Evolutionary conservation across 2,888 invertebrate genomes (phyloP).

Genomic region (Tenthredo livida): DNA sequence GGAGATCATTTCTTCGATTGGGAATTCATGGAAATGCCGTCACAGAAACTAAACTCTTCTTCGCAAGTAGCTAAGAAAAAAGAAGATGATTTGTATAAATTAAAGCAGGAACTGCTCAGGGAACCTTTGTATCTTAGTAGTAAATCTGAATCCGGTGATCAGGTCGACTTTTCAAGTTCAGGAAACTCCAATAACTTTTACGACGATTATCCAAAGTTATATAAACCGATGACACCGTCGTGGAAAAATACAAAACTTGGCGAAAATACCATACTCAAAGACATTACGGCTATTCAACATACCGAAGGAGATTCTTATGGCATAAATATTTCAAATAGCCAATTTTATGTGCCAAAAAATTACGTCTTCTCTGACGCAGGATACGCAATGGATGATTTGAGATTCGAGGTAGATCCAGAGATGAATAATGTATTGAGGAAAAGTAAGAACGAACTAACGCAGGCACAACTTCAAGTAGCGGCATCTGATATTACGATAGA

Average conservation of each 20-base stretch:
- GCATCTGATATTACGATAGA: not conserved
- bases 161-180: conserved; percentile 61
- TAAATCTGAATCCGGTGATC: conserved; percentile 60
- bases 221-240: conserved; percentile 53
- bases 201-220: conserved; percentile 63
- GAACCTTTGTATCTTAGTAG: conserved; percentile 59
- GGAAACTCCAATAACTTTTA: conserved; percentile 19
- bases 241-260: conserved; percentile 46
- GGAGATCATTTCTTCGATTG: conserved; percentile 34
- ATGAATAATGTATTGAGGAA: conserved; percentile 66
- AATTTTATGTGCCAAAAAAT: conserved; percentile 72
- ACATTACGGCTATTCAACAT: conserved; percentile 68
- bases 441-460: conserved; percentile 53
- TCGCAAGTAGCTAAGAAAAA: not conserved
- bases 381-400: conserved; percentile 70
- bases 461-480: not conserved
- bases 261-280: conserved; percentile 62
- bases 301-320: conserved; percentile 64
- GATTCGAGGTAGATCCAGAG: conserved; percentile 71
- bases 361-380: conserved; percentile 68
- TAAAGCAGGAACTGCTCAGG: conserved; percentile 37
- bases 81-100: conserved; percentile 18
- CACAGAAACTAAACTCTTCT: conserved; percentile 10
- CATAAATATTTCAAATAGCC: conserved; percentile 71
- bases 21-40: not conserved